Percentiles rank a stretch among this genome's conserved stretches.
Conservation (phyloP, 2,113 vertebrate genomes). For the Pachypanchax playfairii region DNA sequence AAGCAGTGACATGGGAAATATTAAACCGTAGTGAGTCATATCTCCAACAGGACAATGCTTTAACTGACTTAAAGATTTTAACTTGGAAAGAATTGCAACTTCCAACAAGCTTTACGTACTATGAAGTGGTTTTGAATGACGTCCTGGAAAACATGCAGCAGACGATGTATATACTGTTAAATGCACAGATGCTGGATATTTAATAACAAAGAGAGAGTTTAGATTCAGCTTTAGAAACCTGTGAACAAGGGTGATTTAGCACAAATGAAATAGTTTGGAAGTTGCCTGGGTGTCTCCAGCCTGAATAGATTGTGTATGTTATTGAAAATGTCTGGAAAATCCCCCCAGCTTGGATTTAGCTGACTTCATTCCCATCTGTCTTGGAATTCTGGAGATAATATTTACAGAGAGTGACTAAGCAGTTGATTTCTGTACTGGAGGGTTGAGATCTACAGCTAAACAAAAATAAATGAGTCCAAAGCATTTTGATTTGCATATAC, state of each 20-base stretch:
- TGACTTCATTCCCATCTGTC: slow-evolving; percentile 51
- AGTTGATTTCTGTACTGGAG: background rate
- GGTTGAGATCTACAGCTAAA: slow-evolving; percentile 6
- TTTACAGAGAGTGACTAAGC: slow-evolving; percentile 51
- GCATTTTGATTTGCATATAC: too few species aligned
- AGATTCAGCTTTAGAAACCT: slow-evolving; percentile 31
- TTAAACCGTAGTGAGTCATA: background rate
- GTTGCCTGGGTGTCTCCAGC: slow-evolving; percentile 45
- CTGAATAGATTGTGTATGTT: slow-evolving; percentile 77
- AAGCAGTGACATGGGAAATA: background rate
- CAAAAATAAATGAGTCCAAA: slow-evolving; percentile 3
- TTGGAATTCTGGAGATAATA: slow-evolving; percentile 65
- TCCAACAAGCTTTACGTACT: slow-evolving; percentile 14
- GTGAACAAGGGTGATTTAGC: slow-evolving; percentile 34
- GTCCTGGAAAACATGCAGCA: slow-evolving; percentile 41
- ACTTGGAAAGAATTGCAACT: slow-evolving; percentile 6
- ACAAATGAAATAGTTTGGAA: slow-evolving; percentile 63
- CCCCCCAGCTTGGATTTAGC: slow-evolving; percentile 35
- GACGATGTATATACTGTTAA: slow-evolving; percentile 38
- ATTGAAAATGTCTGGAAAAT: slow-evolving; percentile 78
- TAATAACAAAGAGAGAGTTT: slow-evolving; percentile 1
- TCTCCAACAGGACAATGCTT: background rate
- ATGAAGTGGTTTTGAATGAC: slow-evolving; percentile 21
- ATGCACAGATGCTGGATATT: slow-evolving; percentile 55
- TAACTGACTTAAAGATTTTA: slow-evolving; percentile 36